These are phyloP conservation scores for Tetranychus piercei DNA, from an alignment of 2,888 invertebrate genomes.

Conservation along the genomic window DNA sequence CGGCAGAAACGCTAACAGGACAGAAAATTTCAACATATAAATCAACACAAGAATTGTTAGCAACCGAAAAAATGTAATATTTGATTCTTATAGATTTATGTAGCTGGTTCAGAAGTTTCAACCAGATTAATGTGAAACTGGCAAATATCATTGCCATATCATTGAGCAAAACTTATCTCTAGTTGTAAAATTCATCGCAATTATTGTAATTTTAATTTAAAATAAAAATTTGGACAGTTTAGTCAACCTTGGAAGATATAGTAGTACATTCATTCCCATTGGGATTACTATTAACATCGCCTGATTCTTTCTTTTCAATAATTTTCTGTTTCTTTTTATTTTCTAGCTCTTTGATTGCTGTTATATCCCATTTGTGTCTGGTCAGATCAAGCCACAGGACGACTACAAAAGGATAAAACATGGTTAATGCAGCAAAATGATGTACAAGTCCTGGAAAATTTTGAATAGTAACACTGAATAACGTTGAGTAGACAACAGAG, in stretches of 20 bases:
- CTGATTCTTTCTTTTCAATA: not conserved
- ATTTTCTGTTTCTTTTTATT: not conserved
- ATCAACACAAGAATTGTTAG: too few species aligned
- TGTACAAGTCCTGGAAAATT: not conserved
- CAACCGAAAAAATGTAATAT: too few species aligned
- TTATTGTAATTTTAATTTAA: too few species aligned
- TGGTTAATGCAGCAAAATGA: not conserved
- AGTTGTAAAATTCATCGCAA: too few species aligned
- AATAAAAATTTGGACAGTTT: not conserved
- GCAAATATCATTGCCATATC: constrained; percentile 1
- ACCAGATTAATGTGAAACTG: not conserved
- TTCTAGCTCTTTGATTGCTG: not conserved
- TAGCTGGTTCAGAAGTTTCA: too few species aligned
- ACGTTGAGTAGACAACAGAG: not conserved
- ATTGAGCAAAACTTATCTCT: not conserved
- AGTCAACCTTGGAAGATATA: not conserved
- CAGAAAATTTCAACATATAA: too few species aligned
- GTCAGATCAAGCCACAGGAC: not conserved
- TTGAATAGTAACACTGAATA: not conserved
- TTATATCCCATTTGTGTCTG: not conserved
- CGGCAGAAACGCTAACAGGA: too few species aligned
- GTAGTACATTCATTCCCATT: not conserved
- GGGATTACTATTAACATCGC: not conserved
- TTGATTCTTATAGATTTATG: too few species aligned
- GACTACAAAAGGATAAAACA: not conserved